Conservation (phyloP, 2,888 invertebrate species). For the Trisateles emortualis region DNA sequence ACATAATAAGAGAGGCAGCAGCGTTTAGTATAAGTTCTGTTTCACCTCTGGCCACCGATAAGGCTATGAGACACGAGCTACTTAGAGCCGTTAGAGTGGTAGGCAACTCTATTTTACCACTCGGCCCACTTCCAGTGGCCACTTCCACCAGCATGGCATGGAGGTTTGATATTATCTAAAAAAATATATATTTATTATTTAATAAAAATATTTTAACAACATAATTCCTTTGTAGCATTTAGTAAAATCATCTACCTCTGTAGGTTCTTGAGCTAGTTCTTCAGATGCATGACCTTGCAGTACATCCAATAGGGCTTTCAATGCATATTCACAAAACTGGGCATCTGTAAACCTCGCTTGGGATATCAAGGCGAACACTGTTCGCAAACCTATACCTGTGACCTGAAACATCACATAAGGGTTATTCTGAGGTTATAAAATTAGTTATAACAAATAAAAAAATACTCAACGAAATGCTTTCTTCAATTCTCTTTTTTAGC, state of each 20-base stretch:
- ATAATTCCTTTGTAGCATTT: neutral
- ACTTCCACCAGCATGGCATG: conserved; percentile 95
- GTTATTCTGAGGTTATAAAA: neutral
- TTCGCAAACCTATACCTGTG: conserved; percentile 93
- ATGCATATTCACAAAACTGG: conserved; percentile 94
- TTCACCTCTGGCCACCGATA: conserved; percentile 97
- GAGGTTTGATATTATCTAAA: conserved; percentile 90
- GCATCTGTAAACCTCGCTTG: conserved; percentile 95
- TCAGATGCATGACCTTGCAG: conserved; percentile 96
- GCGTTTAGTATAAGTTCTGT: conserved; percentile 96
- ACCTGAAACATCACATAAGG: conserved; percentile 81
- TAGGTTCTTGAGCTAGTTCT: conserved; percentile 93
- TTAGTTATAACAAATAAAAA: neutral
- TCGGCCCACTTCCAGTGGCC: conserved; percentile 88
- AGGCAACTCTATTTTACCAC: conserved; percentile 80
- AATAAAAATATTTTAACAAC: neutral
- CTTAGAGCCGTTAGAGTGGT: conserved; percentile 94
- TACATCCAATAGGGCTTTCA: conserved; percentile 95
- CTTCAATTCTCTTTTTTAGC: too few species aligned
- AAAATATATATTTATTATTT: conserved; percentile 29
- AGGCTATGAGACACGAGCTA: conserved; percentile 95
- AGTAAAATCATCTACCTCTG: conserved; percentile 82
- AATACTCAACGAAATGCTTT: too few species aligned
- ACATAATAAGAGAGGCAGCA: conserved; percentile 95
- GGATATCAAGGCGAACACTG: conserved; percentile 96